These are phyloP conservation scores for Brachionus asplanchnoidis DNA, from an alignment of 1,140 invertebrate species.

Conservation along the genomic window DNA sequence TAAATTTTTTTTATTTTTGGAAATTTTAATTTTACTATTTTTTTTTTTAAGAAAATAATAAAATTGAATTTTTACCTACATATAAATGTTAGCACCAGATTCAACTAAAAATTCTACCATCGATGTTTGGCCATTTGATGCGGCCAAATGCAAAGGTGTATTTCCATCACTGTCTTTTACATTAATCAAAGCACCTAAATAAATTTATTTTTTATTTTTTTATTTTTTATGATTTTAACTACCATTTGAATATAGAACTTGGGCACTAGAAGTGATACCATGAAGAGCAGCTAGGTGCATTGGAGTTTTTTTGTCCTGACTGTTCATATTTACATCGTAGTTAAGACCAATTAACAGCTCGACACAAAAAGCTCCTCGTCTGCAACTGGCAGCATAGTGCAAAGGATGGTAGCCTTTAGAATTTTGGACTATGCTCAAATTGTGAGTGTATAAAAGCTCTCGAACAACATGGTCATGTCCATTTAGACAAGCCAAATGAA, in stretches of 20 bases:
- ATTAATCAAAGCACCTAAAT: conserved; percentile 20
- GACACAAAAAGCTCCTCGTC: conserved; percentile 63
- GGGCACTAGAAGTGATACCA: conserved; percentile 65
- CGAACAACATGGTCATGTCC: conserved; percentile 60
- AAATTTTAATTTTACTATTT: not conserved
- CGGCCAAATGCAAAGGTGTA: conserved; percentile 35
- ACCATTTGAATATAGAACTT: conserved; percentile 59
- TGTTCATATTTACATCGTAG: conserved; percentile 61
- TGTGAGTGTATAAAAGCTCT: conserved; percentile 59
- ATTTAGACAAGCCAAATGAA: conserved; percentile 65
- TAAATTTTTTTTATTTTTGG: conserved; percentile 49
- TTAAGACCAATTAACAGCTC: conserved; percentile 61
- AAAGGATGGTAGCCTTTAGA: conserved; percentile 61
- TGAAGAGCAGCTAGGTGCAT: conserved; percentile 67
- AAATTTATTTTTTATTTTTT: not conserved
- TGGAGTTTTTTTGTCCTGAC: conserved; percentile 64
- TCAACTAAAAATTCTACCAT: conserved; percentile 33
- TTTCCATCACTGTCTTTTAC: conserved; percentile 4
- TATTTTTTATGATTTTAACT: not conserved
- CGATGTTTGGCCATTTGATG: conserved; percentile 13
- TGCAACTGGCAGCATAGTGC: conserved; percentile 63
- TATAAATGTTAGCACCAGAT: conserved; percentile 40
- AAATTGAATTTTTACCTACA: conserved; percentile 37
- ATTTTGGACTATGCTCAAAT: conserved; percentile 57
- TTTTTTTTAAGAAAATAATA: not conserved